phyloP scores from a whole-genome alignment of 1,140 invertebrate genomes.

The Aphidius gifuensis region DNA sequence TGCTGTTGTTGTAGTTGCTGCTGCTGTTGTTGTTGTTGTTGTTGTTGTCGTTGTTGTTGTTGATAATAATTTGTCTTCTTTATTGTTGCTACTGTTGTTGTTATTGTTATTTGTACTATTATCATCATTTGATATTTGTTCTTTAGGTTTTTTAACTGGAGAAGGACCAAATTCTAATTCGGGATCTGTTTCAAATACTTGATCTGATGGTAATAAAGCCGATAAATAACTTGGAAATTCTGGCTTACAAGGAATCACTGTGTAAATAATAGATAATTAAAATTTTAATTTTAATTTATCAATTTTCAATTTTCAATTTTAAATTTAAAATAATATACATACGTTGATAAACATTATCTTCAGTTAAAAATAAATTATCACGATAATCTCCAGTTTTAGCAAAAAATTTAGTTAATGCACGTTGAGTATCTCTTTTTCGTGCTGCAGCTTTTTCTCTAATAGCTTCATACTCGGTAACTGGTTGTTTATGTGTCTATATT shows the following conservation, averaged over 20 bases:
- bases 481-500: constrained; percentile 89
- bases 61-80: too few relatives aligned
- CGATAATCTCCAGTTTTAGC: constrained; percentile 86
- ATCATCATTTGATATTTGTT: constrained; percentile 52
- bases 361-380: constrained; percentile 85
- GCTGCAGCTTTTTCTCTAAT: constrained; percentile 90
- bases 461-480: constrained; percentile 94
- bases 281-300: too few relatives aligned
- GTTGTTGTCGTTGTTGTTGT: too few relatives aligned
- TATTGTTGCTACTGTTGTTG: too few relatives aligned
- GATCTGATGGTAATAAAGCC: constrained; percentile 87
- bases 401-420: constrained; percentile 88
- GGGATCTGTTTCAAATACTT: constrained; percentile 91
- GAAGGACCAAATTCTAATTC: constrained; percentile 65
- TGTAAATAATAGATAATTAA: neutral
- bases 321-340: constrained; percentile 46
- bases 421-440: constrained; percentile 91
- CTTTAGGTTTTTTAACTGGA: constrained; percentile 62
- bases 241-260: constrained; percentile 86
- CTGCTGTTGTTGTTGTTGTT: too few relatives aligned
- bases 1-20: too few relatives aligned
- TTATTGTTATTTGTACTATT: constrained; percentile 38
- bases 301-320: too few relatives aligned
- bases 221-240: constrained; percentile 78
- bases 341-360: constrained; percentile 85